phyloP scores from a whole-genome alignment of 2,113 vertebrate species.

The Cisticola juncidis region DNA sequence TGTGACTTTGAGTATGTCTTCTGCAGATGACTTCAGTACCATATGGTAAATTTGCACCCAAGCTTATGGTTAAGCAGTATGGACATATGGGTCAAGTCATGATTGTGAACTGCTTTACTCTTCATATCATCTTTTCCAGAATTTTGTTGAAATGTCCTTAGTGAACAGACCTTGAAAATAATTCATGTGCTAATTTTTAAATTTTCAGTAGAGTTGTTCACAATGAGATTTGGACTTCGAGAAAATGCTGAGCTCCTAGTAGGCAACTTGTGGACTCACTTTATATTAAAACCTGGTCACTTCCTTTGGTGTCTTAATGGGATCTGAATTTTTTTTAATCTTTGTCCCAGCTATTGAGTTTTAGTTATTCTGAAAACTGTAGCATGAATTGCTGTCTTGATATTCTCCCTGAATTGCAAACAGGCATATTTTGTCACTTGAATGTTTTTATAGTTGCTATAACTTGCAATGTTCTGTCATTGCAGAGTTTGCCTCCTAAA shows the following conservation, averaged over 20 bases:
- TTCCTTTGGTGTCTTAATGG: neutral
- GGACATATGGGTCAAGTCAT: neutral
- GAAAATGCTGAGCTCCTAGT: neutral
- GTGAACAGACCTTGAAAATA: neutral
- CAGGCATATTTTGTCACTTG: conserved; percentile 9
- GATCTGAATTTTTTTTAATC: neutral
- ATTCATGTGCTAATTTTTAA: neutral
- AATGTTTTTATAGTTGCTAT: neutral
- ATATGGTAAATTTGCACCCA: neutral
- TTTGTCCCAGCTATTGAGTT: neutral
- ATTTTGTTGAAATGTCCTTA: neutral
- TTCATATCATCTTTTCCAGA: neutral
- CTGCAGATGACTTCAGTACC: neutral
- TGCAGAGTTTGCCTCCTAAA: conserved; percentile 34
- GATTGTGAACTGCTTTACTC: neutral
- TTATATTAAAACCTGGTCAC: neutral
- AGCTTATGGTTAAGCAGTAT: neutral
- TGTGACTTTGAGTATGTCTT: neutral
- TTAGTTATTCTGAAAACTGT: neutral
- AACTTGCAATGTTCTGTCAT: conserved; percentile 5
- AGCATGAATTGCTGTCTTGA: neutral
- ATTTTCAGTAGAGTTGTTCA: neutral
- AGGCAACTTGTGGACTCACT: neutral
- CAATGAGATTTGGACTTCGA: neutral
- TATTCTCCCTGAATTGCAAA: conserved; percentile 26